Base-by-base conservation (phyloP, 2,113 vertebrate genomes). In the Channa maculata region DNA sequence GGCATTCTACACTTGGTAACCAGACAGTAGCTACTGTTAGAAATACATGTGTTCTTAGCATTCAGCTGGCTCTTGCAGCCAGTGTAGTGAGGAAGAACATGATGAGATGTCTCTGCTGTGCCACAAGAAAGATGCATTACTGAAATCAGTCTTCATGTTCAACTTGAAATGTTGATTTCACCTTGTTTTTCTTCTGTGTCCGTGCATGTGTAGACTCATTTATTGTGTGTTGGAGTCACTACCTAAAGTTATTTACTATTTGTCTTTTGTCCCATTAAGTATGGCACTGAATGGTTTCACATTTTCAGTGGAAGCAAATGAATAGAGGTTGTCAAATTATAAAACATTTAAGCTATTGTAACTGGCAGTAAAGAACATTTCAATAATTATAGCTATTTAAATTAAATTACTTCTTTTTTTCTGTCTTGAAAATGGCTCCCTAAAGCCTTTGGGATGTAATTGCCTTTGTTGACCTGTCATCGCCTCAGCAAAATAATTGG, bases 391-490 rank as follows among this genome's bases (percentile, higher is more conserved):
- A 50, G 51, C 67, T 69, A 71, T 75, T 86, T 71, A 37, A 76
- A 64, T 79, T 36, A 65, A 86, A 85, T 69, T 14, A 57, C 62
- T 61, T 38, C 12, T 49, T 64, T 65, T 24, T 61, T 53, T 68
- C 64, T 67, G 59, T 61, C 55, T 51, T 64, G 64, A 15, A 79
- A 87, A 79, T 77, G 36, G 67, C 50, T 66, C 51, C 50, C 55
- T 67, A 6, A 58, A 79, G 54, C 65, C 34, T 15, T 7, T 4
- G 52, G 60, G 53, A 60, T 14, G 57, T 74, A 84, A 86, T 83
- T 79, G 58, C 77, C 80, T 90, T 82, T 87, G 78, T 83, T 89
- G 83, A 84, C 83, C 59, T 83, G 80, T 84, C 76, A 80, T 64
- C 2, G 15, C 49, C 71, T 65, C 14, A 1, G 53, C 15, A 63